Percentiles rank a stretch among this genome's conserved stretches.
These are phyloP conservation scores for Dufourea novaeangliae DNA, from an alignment of 1,140 invertebrate genomes.

Conservation along the genomic window DNA sequence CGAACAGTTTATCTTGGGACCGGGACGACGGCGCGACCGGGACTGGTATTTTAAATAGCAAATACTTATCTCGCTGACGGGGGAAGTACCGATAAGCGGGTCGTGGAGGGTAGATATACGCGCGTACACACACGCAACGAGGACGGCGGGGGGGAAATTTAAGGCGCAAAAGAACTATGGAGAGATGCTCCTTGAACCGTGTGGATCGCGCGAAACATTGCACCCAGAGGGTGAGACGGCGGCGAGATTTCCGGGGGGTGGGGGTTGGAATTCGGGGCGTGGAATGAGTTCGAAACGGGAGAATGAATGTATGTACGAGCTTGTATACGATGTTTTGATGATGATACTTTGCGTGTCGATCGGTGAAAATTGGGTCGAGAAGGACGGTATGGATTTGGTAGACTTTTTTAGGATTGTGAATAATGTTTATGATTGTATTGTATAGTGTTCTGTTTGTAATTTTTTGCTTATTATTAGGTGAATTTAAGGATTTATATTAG, in stretches of 20 bases:
- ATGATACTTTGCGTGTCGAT: no score
- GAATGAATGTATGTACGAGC: no score
- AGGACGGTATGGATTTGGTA: no score
- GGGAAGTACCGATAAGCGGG: constrained; percentile 51
- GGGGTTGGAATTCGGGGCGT: not conserved
- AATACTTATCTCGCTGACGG: constrained; percentile 77
- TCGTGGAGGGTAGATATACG: constrained; percentile 58
- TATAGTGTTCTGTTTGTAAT: no score
- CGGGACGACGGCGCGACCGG: constrained; percentile 55
- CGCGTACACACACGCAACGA: constrained; percentile 46
- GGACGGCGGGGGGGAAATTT: constrained; percentile 32
- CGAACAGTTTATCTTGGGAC: constrained; percentile 79
- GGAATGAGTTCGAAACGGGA: not conserved
- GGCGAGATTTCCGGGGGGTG: not conserved
- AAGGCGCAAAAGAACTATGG: constrained; percentile 38
- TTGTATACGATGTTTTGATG: no score
- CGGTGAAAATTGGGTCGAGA: no score
- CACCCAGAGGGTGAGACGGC: not conserved
- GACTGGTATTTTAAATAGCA: constrained; percentile 81
- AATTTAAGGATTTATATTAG: no score
- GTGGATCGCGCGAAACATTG: not conserved
- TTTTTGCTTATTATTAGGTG: no score
- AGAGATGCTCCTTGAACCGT: constrained; percentile 9
- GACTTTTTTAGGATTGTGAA: no score
- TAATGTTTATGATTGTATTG: no score